phyloP scores from a whole-genome alignment of 2,113 vertebrate species.

The Prochilodus magdalenae region DNA sequence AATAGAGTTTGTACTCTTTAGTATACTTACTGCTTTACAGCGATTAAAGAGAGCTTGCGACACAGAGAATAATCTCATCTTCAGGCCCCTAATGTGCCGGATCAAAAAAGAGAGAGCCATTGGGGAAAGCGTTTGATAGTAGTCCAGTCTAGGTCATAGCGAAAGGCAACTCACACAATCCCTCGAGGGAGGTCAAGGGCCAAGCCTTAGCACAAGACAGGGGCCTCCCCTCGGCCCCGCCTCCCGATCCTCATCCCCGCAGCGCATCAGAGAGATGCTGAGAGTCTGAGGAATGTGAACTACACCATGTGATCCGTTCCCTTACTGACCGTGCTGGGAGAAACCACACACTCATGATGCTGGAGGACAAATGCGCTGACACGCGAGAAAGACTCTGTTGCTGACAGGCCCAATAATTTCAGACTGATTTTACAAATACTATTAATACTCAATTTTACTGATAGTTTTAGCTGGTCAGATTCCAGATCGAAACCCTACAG shows the following conservation, averaged over 20 bases:
- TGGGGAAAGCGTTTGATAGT: background rate
- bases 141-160: slow-evolving; percentile 10
- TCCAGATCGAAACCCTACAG: no score
- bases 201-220: background rate
- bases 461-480: no score
- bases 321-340: slow-evolving; percentile 1
- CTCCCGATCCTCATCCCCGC: slow-evolving; percentile 16
- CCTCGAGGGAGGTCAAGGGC: slow-evolving; percentile 19
- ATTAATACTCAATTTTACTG: no score
- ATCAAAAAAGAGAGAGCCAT: slow-evolving; percentile 49
- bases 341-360: slow-evolving; percentile 41
- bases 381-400: background rate
- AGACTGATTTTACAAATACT: background rate
- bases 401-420: background rate
- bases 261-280: slow-evolving; percentile 29
- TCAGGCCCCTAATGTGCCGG: slow-evolving; percentile 34
- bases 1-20: background rate
- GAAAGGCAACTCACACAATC: slow-evolving; percentile 13
- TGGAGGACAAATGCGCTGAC: background rate
- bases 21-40: slow-evolving; percentile 49
- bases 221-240: slow-evolving; percentile 6
- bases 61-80: slow-evolving; percentile 41
- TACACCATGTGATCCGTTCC: slow-evolving; percentile 56
- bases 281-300: slow-evolving; percentile 57
- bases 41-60: slow-evolving; percentile 43